These are phyloP conservation scores for Antheraea pernyi DNA, from an alignment of 1,140 invertebrate species.

Conservation along the genomic window DNA sequence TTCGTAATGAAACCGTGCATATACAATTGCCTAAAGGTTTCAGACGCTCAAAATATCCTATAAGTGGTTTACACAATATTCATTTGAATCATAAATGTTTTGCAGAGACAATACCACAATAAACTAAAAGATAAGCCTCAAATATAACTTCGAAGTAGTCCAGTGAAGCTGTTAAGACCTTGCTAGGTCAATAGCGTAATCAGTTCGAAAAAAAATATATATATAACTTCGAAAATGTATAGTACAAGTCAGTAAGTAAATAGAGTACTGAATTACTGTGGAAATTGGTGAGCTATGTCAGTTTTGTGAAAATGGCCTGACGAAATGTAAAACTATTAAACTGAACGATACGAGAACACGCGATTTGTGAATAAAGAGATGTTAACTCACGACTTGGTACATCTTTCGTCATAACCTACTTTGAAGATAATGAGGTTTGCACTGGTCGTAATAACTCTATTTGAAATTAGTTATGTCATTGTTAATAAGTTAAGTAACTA, in stretches of 20 bases:
- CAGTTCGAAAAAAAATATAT: too few relatives aligned
- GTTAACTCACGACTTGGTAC: background rate
- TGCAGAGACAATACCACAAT: background rate
- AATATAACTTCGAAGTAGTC: too few relatives aligned
- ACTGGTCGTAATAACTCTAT: conserved; percentile 5
- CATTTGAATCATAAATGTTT: too few relatives aligned
- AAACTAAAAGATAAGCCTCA: background rate
- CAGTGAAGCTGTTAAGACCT: too few relatives aligned
- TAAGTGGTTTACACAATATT: too few relatives aligned
- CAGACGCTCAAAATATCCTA: too few relatives aligned
- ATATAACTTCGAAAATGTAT: too few relatives aligned
- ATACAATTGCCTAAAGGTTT: too few relatives aligned
- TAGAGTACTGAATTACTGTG: background rate
- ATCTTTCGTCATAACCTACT: background rate
- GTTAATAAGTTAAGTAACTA: background rate
- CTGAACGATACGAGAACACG: conserved; percentile 13
- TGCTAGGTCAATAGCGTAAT: too few relatives aligned
- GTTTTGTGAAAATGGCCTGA: conserved; percentile 15
- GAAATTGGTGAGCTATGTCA: background rate
- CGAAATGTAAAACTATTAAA: conserved; percentile 8
- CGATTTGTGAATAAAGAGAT: conserved; percentile 19
- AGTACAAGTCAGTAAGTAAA: background rate
- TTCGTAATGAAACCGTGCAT: too few relatives aligned
- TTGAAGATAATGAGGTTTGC: background rate
- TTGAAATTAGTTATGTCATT: background rate